Conservation (phyloP, 2,113 vertebrate species). For the Mormyrus iriodes region DNA sequence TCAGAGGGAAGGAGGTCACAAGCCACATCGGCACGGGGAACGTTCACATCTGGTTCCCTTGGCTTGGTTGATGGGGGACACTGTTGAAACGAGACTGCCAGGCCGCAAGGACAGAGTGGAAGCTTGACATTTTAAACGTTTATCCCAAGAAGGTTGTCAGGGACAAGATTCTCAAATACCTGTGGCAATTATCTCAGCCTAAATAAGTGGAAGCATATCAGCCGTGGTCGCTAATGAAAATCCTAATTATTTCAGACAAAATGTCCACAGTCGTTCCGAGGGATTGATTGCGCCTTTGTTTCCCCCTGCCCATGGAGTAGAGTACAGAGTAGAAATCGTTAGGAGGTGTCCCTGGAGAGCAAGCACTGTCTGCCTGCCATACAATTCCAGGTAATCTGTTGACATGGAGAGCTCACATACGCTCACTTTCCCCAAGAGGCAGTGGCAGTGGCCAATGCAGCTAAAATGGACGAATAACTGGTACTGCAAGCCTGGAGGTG, state of each 20-base stretch:
- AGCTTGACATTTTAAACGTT: slow-evolving; percentile 42
- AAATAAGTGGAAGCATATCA: slow-evolving; percentile 34
- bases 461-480: slow-evolving; percentile 37
- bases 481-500: neutral
- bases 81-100: neutral
- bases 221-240: slow-evolving; percentile 49
- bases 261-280: slow-evolving; percentile 33
- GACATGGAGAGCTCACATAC: slow-evolving; percentile 39
- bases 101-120: slow-evolving; percentile 34
- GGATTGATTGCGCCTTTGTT: slow-evolving; percentile 39
- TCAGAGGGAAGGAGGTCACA: neutral
- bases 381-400: slow-evolving; percentile 45
- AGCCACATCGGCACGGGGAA: neutral
- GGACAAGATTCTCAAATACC: slow-evolving; percentile 12
- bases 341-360: slow-evolving; percentile 33
- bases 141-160: slow-evolving; percentile 31
- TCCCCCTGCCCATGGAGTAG: slow-evolving; percentile 30
- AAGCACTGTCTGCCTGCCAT: slow-evolving; percentile 39
- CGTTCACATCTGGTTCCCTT: neutral
- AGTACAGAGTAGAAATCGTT: slow-evolving; percentile 45
- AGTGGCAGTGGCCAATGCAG: slow-evolving; percentile 31
- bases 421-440: slow-evolving; percentile 26
- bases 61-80: neutral
- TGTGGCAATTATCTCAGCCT: slow-evolving; percentile 46
- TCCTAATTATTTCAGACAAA: slow-evolving; percentile 58